Evolutionary conservation across 2,797 vertebrate species (phyloP), one percentile per base, ranked within the genome.

Genomic region (Podargus strigoides): DNA sequence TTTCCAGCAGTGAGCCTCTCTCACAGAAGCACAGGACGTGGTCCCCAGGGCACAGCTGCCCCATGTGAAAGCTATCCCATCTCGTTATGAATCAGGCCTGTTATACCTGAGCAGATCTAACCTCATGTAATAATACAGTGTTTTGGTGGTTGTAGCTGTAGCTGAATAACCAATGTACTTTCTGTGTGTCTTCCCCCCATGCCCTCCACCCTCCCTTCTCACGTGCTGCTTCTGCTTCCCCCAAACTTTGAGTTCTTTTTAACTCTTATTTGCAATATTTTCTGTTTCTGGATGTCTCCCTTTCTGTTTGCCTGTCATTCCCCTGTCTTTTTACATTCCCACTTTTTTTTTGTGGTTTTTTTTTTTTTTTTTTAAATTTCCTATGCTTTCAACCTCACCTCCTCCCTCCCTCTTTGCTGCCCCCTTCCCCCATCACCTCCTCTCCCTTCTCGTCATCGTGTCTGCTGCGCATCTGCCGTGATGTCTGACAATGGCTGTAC

Each of bases 401-500:
- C 42, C 68, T 89, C 30, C 52, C 58, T 53, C 47, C 49, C 70
- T 68, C 62, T 68, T 85, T 64, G 93, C 83, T 76, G 42, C 13
- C 62, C 50, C 58, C 86, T 89, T 78, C 74, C 39, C 70, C 58
- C 56, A 28, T 39, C 74, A 24, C 88, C 50, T 46, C 58, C 72
- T 64, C 20, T 82, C 79, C 87, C 81, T 30, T 64, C 27, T 79
- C 13, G 4, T 92, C 96, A 78, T 69, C 58, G 50, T 95, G 93
- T 97, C 96, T 52, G 87, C 96, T 63, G 96, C 91, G 67, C 94
- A 74, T 96, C 94, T 94, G 73, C 94, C 95, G 96, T 97, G 84
- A 96, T 98, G 97, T 97, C 89, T 98, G 97, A 96, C 97, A 94
- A 95, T 98, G 97, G 97, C 97, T 98, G 98, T 98, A 97, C 97